phyloP scores from a whole-genome alignment of 2,797 vertebrate genomes.

The Podarcis siculus region DNA sequence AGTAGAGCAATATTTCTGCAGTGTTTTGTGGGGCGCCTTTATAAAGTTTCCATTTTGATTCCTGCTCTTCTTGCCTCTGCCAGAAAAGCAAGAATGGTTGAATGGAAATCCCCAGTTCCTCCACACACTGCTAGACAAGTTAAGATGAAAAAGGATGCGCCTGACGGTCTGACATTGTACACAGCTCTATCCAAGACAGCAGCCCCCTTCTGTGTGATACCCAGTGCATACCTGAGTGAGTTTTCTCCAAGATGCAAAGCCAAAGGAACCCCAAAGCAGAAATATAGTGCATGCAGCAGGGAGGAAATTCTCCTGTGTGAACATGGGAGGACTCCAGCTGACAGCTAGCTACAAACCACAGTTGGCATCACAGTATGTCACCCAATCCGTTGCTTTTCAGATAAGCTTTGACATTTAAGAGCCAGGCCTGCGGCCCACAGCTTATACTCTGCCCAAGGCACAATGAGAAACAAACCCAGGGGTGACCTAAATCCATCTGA shows the following conservation, averaged over 20 bases:
- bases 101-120: not conserved
- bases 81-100: not conserved
- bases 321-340: not conserved
- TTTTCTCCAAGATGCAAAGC: not conserved
- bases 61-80: not conserved
- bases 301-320: not conserved
- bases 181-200: not conserved
- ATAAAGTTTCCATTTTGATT: not conserved
- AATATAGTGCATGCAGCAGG: not conserved
- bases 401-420: constrained; percentile 12
- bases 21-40: too few species aligned
- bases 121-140: not conserved
- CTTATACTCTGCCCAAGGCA: not conserved
- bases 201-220: not conserved
- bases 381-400: not conserved
- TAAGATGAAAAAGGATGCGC: not conserved
- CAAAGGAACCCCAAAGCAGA: not conserved
- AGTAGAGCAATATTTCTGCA: too few species aligned
- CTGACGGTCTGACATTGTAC: not conserved
- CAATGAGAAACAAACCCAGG: not conserved
- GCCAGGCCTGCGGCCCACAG: not conserved
- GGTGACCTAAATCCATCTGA: not conserved
- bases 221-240: not conserved
- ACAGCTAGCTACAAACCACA: not conserved
- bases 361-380: not conserved